These are phyloP conservation scores for Gephyroberyx darwinii DNA, from an alignment of 2,797 vertebrate species.

Conservation along the genomic window DNA sequence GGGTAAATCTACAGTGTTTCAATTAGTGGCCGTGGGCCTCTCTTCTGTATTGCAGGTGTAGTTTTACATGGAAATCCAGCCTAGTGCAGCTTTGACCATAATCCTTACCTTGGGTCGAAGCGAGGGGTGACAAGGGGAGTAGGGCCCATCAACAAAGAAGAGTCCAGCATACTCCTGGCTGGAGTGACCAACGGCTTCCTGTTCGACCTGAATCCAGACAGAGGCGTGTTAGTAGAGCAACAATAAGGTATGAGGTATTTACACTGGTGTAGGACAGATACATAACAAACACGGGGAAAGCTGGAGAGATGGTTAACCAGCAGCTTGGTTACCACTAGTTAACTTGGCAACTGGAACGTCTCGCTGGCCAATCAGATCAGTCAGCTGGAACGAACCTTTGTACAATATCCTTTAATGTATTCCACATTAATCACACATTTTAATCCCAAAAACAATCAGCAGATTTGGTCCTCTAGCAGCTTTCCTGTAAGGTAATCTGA, in stretches of 20 bases:
- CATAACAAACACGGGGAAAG: too few relatives aligned
- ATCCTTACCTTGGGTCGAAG: constrained; percentile 80
- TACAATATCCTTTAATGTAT: too few relatives aligned
- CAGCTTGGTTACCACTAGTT: not conserved
- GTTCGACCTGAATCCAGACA: constrained; percentile 70
- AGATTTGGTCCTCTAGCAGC: too few relatives aligned
- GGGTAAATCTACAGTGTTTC: too few relatives aligned
- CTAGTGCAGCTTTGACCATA: not conserved
- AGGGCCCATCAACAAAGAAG: constrained; percentile 77
- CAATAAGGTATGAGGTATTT: not conserved
- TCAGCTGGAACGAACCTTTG: too few relatives aligned
- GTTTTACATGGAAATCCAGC: not conserved
- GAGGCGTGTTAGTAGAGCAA: not conserved
- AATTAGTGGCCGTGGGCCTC: too few relatives aligned
- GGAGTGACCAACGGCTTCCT: constrained; percentile 80
- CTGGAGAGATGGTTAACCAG: too few relatives aligned
- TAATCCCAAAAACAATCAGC: too few relatives aligned
- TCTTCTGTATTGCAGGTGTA: not conserved
- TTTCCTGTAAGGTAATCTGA: too few relatives aligned
- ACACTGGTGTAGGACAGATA: too few relatives aligned
- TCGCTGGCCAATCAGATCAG: too few relatives aligned
- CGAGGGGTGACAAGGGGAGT: constrained; percentile 83
- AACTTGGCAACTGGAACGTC: not conserved
- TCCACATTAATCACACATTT: too few relatives aligned
- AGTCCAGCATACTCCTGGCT: constrained; percentile 74